Base-by-base conservation (phyloP, 2,888 invertebrate species). In the Pammene fasciana region DNA sequence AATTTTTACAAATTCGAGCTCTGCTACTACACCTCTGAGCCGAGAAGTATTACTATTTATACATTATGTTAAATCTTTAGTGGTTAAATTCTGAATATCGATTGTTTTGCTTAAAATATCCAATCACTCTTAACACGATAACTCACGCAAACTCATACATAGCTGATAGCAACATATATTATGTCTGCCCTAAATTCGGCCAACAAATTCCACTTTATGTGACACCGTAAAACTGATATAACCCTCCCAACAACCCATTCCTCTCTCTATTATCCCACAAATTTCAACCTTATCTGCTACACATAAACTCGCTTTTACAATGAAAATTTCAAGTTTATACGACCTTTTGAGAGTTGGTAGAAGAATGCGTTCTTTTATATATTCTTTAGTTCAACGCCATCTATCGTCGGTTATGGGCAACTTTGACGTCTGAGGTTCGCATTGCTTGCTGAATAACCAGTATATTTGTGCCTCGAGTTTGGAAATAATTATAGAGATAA, bases 351-450 rank as follows among this genome's bases (percentile, higher is more conserved):
- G 16, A 59, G 59, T 41, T 59, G 10, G 1, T n/a, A 18, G 11
- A 11, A 55, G 57, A 59, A 60, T 48, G 60, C 62, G 61, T 64
- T 45, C 10, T 64, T 71, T 70, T 72, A 72, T 72, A 79, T 82
- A 84, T 84, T 85, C 82, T 84, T 85, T 81, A 83, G 77, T 78
- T 77, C 78, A 86, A 71, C 85, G 88, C 89, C 91, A 91, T 91
- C 92, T 90, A 90, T 90, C 87, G 81, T 73, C 64, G 71, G 74
- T 76, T 88, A 88, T 89, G 88, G 85, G 89, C 76, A 79, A 83
- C 76, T 86, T 82, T 83, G 88, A 90, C 89, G 75, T 84, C 68
- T 52, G 68, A 66, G 9, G 7, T 54, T 54, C 54, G 8, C n/a
- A 54, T n/a, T 13, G 54, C 54, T 54, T 7, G 34, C 5, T 13